Evolutionary conservation across 2,113 vertebrate genomes (phyloP).

Genomic region (Apteryx owenii): DNA sequence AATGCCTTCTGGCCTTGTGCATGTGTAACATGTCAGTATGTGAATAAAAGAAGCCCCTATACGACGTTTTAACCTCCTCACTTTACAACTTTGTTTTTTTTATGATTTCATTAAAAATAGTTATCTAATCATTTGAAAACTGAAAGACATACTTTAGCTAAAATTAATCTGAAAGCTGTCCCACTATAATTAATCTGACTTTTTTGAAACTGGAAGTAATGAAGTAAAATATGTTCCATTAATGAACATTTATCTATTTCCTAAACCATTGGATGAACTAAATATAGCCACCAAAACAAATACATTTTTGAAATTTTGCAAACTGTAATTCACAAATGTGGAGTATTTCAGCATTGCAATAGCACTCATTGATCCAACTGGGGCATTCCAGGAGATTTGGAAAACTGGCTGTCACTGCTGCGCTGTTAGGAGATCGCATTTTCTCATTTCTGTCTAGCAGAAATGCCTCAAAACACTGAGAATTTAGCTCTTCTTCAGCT

Average conservation of each 20-base stretch:
- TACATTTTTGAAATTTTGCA: constrained; percentile 73
- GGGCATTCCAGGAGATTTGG: constrained; percentile 69
- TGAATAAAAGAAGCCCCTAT: background rate
- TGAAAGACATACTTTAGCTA: background rate
- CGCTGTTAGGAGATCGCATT: background rate
- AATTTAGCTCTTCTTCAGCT: background rate
- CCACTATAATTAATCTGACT: background rate
- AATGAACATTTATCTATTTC: accelerated
- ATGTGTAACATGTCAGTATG: accelerated
- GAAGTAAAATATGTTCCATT: background rate
- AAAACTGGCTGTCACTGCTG: background rate
- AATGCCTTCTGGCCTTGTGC: background rate
- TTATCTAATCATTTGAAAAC: background rate
- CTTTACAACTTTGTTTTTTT: background rate
- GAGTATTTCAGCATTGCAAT: constrained; percentile 52
- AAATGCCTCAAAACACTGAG: background rate
- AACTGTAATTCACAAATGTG: constrained; percentile 70
- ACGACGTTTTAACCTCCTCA: background rate
- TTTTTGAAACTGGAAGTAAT: background rate
- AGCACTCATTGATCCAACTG: constrained; percentile 67
- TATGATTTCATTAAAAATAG: background rate
- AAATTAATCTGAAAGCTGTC: background rate
- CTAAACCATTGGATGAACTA: background rate
- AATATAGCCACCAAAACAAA: constrained; percentile 68
- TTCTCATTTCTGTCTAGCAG: constrained; percentile 17